phyloP scores from a whole-genome alignment of 2,113 vertebrate genomes.

The Cynopterus brachyotis region DNA sequence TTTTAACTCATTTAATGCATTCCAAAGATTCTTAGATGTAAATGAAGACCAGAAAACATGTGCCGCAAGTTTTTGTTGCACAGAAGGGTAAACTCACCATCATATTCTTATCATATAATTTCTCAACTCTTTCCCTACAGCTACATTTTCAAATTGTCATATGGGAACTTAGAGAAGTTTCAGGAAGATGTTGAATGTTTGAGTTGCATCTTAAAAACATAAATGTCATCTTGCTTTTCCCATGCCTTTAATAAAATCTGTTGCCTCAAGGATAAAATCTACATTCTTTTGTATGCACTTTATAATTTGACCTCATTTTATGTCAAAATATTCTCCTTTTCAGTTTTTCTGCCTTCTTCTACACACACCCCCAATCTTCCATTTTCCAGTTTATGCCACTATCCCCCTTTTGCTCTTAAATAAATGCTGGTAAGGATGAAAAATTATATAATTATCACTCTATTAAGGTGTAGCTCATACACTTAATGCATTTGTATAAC shows the following conservation, averaged over 20 bases:
- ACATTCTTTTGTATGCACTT: background rate
- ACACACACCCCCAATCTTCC: background rate
- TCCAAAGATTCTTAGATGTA: background rate
- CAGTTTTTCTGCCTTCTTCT: background rate
- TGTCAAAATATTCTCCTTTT: background rate
- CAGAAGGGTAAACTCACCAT: background rate
- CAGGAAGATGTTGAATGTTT: background rate
- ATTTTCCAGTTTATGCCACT: background rate
- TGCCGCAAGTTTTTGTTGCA: background rate
- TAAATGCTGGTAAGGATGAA: background rate
- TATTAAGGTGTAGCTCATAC: background rate
- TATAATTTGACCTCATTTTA: background rate
- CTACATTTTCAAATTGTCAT: background rate
- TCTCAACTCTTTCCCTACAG: background rate
- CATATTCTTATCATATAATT: background rate
- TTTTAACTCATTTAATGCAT: background rate
- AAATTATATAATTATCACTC: background rate
- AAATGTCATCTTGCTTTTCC: background rate
- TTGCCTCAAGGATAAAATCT: background rate
- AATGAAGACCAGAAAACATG: background rate
- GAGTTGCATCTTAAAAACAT: background rate
- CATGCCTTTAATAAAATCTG: background rate
- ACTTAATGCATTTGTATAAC: background rate
- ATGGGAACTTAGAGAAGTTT: background rate
- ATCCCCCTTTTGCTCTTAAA: background rate